phyloP scores from a whole-genome alignment of 2,888 invertebrate genomes.

The Acholoe squamosa region DNA sequence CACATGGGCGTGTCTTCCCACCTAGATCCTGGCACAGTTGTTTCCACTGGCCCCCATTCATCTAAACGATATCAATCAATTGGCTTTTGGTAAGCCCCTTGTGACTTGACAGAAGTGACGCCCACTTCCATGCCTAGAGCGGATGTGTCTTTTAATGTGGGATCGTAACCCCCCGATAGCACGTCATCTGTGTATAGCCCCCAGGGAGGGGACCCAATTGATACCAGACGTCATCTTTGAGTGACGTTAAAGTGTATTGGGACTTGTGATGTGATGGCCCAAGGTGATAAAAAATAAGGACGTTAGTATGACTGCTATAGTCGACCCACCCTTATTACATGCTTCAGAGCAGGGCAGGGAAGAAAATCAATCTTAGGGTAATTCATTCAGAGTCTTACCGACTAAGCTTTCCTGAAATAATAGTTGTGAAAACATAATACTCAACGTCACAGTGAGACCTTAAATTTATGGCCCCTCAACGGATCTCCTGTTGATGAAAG shows the following conservation, averaged over 20 bases:
- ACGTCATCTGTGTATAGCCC: neutral
- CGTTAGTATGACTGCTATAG: neutral
- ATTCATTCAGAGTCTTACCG: too few relatives aligned
- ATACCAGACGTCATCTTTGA: constrained; percentile 7
- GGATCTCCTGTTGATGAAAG: too few relatives aligned
- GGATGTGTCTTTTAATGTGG: neutral
- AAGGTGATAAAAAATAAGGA: neutral
- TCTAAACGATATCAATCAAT: constrained; percentile 9
- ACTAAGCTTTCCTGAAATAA: too few relatives aligned
- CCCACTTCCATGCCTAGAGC: neutral
- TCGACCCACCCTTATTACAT: too few relatives aligned
- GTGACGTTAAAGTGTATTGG: neutral
- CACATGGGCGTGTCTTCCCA: too few relatives aligned
- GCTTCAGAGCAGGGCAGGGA: too few relatives aligned
- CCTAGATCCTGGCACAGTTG: neutral
- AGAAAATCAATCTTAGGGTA: too few relatives aligned
- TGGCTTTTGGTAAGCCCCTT: neutral
- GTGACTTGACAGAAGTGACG: constrained; percentile 20
- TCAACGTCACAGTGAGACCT: too few relatives aligned
- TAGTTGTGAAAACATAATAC: too few relatives aligned
- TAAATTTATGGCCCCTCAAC: too few relatives aligned
- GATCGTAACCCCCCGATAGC: neutral
- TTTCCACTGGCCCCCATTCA: neutral
- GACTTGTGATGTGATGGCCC: neutral
- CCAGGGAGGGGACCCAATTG: neutral